Conservation (phyloP, 2,888 invertebrate species). For the Hipparchia semele region DNA sequence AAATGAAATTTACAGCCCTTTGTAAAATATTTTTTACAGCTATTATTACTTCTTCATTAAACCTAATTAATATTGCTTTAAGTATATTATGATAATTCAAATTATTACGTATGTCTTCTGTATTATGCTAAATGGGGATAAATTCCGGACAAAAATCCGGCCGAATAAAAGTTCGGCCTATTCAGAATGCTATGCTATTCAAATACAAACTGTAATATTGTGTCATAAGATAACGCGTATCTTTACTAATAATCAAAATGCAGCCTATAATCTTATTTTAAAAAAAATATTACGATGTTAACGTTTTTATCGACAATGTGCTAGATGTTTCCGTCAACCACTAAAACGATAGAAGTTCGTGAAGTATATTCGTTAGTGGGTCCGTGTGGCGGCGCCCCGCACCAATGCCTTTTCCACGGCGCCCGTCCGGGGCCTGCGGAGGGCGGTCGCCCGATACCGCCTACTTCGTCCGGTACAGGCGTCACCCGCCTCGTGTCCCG, state of each 20-base stretch:
- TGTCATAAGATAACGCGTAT: no score
- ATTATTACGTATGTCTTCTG: no score
- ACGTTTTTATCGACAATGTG: slow-evolving; percentile 53
- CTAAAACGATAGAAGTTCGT: slow-evolving; percentile 73
- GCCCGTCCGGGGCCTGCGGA: slow-evolving; percentile 76
- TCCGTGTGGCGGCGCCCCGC: slow-evolving; percentile 76
- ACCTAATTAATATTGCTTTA: no score
- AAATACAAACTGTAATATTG: no score
- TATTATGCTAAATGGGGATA: no score
- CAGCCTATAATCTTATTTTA: neutral
- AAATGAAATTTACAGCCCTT: no score
- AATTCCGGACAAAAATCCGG: no score
- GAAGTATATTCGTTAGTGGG: slow-evolving; percentile 78
- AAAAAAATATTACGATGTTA: neutral
- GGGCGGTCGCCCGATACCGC: slow-evolving; percentile 80
- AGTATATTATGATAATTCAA: no score
- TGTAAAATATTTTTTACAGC: no score
- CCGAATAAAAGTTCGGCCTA: no score
- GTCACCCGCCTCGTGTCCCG: slow-evolving; percentile 79
- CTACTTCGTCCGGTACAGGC: slow-evolving; percentile 82
- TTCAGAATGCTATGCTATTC: no score
- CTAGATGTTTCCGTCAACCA: slow-evolving; percentile 54
- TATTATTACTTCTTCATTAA: no score
- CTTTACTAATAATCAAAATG: neutral
- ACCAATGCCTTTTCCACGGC: slow-evolving; percentile 73